Conservation (phyloP, 2,113 vertebrate genomes). For the Microtus montanus region DNA sequence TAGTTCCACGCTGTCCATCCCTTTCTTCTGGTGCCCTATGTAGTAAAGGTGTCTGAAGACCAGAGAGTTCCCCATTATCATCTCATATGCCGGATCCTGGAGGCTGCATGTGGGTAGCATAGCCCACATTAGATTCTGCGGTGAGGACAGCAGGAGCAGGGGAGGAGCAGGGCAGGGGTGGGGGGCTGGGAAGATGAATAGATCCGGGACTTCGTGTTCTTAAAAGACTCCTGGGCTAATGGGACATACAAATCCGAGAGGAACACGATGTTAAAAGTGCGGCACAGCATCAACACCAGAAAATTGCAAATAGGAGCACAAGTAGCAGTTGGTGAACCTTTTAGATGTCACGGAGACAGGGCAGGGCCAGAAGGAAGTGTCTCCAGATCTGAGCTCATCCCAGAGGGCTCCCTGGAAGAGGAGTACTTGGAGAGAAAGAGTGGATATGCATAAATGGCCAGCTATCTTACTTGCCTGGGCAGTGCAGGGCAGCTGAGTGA, state of each 20-base stretch:
- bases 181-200: background rate
- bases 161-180: background rate
- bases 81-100: background rate
- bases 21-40: background rate
- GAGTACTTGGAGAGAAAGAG: background rate
- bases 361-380: background rate
- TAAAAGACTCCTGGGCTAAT: background rate
- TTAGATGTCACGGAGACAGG: background rate
- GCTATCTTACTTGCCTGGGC: no score
- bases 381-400: background rate
- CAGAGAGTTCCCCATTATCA: background rate
- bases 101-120: accelerated
- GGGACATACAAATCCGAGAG: background rate
- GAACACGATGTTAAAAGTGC: background rate
- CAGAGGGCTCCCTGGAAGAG: slow-evolving; percentile 27
- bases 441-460: background rate
- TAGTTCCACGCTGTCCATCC: background rate
- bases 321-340: background rate
- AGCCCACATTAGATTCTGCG: background rate
- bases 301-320: background rate
- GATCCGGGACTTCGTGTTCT: background rate
- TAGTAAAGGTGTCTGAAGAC: background rate
- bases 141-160: background rate
- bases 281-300: background rate
- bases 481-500: background rate